phyloP scores from a whole-genome alignment of 2,888 invertebrate genomes.

The Acleris laterana region DNA sequence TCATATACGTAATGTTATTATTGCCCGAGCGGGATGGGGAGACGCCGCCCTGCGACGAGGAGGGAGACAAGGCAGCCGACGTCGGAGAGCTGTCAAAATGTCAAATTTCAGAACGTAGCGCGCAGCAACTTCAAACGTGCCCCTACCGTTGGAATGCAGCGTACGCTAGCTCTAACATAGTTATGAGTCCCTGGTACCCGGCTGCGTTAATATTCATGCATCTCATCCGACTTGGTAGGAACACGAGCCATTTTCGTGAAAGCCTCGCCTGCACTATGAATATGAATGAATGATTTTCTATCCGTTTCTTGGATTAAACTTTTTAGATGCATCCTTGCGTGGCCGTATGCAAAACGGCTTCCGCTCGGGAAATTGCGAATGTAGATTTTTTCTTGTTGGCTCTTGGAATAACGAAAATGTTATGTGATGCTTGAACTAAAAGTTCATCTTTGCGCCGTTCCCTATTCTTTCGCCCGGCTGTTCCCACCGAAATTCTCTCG shows the following conservation, averaged over 20 bases:
- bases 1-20: conserved; percentile 77
- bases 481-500: conserved; percentile 20
- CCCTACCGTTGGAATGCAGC: conserved; percentile 77
- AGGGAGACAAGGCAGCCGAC: conserved; percentile 70
- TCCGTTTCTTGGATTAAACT: conserved; percentile 77
- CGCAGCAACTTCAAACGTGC: conserved; percentile 82
- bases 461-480: conserved; percentile 9
- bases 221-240: conserved; percentile 77
- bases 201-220: conserved; percentile 83
- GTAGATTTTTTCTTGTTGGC: conserved; percentile 20
- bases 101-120: conserved; percentile 84
- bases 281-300: conserved; percentile 80
- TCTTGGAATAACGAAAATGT: conserved; percentile 14
- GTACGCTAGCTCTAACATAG: conserved; percentile 76
- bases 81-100: conserved; percentile 85
- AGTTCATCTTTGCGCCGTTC: conserved; percentile 17
- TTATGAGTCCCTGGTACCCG: conserved; percentile 74
- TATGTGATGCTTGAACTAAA: conserved; percentile 11
- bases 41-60: conserved; percentile 49
- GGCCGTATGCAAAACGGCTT: conserved; percentile 34
- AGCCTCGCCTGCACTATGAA: conserved; percentile 77
- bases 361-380: conserved; percentile 36
- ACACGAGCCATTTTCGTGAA: conserved; percentile 79
- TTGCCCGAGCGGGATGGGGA: conserved; percentile 64
- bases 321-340: conserved; percentile 57